Base-by-base conservation (phyloP, 2,797 vertebrate genomes). In the Pangasius sanitwongsei region DNA sequence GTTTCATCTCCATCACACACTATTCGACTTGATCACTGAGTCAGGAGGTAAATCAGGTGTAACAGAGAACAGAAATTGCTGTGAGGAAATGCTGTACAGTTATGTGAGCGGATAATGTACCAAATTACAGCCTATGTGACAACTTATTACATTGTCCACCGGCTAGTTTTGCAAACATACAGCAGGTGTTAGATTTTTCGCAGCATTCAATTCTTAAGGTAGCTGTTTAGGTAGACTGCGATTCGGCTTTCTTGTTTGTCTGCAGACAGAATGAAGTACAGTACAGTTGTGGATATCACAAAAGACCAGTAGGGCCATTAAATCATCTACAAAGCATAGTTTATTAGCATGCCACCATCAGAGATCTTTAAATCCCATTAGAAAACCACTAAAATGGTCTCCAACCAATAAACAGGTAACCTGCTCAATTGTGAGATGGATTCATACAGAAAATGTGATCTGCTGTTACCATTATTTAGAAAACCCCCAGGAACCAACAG, bases 1-100 rank as follows among this genome's bases (percentile, higher is more conserved):
- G 41, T 50, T 67, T 31, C 50, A 84, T 84, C 61, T 84, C 81
- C 23, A 37, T 57, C 34, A 41, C 55, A 61, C 55, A 61, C 31
- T 67, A 9, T 50, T 67, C 28, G 61, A 48, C 59, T 41, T 15
- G 34, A 61, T 83, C 55, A 28, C 82, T 67, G 61, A 83, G 23
- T 63, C 81, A 0, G n/a, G 34, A 61, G 23, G 20, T 83, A 83
- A 83, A 83, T 83, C 37, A 83, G 57, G 57, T 63, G 34, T 63
- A 57, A 83, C 81, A 83, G 81, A 63, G 74, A 61, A 77, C 72
- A 81, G 44, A 67, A 77, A 87, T 28, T 81, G 57, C 78, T 53
- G 8, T 50, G n/a, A 87, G 59, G 13, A 67, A 53, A 81, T 81
- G 59, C n/a, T 72, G 86, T 78, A 61, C n/a, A 25, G 41, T 23